A percentile compares a stretch with the other conserved stretches of the same genome.
These are phyloP conservation scores for Coboldia fuscipes DNA, from an alignment of 1,140 invertebrate genomes.

Conservation along the genomic window DNA sequence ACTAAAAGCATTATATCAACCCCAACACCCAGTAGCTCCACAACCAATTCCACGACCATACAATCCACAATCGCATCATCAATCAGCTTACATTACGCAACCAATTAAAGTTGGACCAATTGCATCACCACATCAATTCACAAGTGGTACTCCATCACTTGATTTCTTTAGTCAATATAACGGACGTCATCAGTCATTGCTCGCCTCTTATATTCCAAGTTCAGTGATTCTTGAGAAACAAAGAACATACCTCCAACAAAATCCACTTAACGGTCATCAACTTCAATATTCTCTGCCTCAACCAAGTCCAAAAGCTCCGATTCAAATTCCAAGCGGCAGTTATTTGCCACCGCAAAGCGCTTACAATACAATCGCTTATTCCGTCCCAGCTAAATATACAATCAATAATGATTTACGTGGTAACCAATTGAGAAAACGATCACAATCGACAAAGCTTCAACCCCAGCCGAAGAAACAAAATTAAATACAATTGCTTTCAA, in stretches of 20 bases:
- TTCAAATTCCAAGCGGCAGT: too few species aligned
- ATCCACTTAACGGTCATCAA: slow-evolving; percentile 1
- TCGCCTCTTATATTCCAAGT: slow-evolving; percentile 18
- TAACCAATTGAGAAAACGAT: too few species aligned
- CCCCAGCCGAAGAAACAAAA: too few species aligned
- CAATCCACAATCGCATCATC: background rate
- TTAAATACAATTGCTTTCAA: too few species aligned
- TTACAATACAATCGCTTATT: slow-evolving; percentile 11
- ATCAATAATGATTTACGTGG: too few species aligned
- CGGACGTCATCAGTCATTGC: slow-evolving; percentile 11
- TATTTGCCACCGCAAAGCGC: too few species aligned
- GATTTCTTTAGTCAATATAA: slow-evolving; percentile 11
- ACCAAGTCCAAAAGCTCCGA: background rate
- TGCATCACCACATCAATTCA: background rate
- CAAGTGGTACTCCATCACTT: background rate
- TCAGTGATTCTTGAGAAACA: slow-evolving; percentile 12
- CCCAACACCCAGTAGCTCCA: background rate
- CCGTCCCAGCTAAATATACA: slow-evolving; percentile 3
- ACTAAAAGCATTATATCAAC: background rate
- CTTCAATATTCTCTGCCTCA: background rate
- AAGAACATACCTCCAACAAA: slow-evolving; percentile 6
- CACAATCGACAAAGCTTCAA: too few species aligned
- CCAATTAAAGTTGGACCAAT: background rate
- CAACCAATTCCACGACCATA: background rate
- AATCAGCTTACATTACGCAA: background rate